phyloP scores from a whole-genome alignment of 2,888 invertebrate species.

The Drosophila suboccidentalis region DNA sequence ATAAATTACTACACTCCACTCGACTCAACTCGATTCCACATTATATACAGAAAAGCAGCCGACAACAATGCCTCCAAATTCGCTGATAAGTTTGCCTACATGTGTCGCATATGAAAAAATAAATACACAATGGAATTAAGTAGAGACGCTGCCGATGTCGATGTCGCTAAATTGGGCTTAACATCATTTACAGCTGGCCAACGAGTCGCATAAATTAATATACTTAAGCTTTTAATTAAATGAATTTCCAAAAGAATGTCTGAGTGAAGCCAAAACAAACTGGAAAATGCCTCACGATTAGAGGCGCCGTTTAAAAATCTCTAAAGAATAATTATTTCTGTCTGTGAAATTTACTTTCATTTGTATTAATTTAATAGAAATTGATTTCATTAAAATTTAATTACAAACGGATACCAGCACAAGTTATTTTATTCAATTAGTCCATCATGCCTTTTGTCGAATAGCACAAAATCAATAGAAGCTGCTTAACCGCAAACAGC shows the following conservation, averaged over 20 bases:
- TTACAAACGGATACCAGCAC: neutral
- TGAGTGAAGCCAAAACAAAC: constrained; percentile 12
- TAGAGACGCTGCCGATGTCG: neutral
- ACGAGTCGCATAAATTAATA: constrained; percentile 61
- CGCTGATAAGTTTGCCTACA: constrained; percentile 39
- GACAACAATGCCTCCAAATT: constrained; percentile 49
- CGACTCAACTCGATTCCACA: constrained; percentile 18
- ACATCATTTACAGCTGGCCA: constrained; percentile 44
- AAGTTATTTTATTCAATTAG: neutral
- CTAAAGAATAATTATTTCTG: neutral
- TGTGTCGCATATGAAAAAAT: constrained; percentile 23
- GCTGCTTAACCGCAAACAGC: neutral
- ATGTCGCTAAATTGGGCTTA: constrained; percentile 9
- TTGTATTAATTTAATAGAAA: neutral
- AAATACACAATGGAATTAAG: constrained; percentile 49
- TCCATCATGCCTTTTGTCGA: neutral
- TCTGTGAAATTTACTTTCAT: neutral
- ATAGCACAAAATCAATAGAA: neutral
- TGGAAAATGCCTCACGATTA: constrained; percentile 8
- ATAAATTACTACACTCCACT: constrained; percentile 45
- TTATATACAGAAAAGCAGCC: constrained; percentile 29
- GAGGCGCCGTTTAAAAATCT: constrained; percentile 1
- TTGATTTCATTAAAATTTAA: neutral
- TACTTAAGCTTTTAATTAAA: constrained; percentile 72
- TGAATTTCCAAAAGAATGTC: constrained; percentile 50